phyloP scores from a whole-genome alignment of 2,797 vertebrate species.

The Hippocampus kuda region DNA sequence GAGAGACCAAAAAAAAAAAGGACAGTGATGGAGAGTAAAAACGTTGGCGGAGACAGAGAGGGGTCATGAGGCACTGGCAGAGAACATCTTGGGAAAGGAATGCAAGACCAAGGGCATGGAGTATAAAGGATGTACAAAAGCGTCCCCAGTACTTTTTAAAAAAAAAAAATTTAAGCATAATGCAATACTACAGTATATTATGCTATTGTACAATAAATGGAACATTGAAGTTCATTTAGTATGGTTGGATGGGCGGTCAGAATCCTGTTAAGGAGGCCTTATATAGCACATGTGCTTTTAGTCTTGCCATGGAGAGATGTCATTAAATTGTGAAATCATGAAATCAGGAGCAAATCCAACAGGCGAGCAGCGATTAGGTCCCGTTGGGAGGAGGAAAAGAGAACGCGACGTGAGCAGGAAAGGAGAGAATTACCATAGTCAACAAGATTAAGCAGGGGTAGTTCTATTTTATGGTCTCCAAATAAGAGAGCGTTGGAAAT shows the following conservation, averaged over 20 bases:
- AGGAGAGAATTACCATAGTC: neutral
- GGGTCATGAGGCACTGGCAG: constrained; percentile 31
- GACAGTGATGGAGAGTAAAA: constrained; percentile 38
- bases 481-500: neutral
- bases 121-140: constrained; percentile 14
- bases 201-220: neutral
- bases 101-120: constrained; percentile 4
- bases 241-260: neutral
- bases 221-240: neutral
- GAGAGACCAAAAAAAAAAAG: constrained; percentile 41
- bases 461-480: neutral
- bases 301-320: neutral
- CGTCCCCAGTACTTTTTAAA: neutral
- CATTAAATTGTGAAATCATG: neutral
- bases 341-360: neutral
- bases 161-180: no score
- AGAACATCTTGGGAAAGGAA: constrained; percentile 25
- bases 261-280: neutral
- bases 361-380: neutral
- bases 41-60: constrained; percentile 30
- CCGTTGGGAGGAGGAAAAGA: neutral
- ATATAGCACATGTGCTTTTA: neutral
- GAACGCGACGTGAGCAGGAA: neutral
- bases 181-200: neutral
- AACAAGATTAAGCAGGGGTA: neutral